Percentiles rank a stretch among this genome's conserved stretches.
Evolutionary conservation across 2,113 vertebrate genomes (phyloP).

Genomic region (Alaudala cheleensis): DNA sequence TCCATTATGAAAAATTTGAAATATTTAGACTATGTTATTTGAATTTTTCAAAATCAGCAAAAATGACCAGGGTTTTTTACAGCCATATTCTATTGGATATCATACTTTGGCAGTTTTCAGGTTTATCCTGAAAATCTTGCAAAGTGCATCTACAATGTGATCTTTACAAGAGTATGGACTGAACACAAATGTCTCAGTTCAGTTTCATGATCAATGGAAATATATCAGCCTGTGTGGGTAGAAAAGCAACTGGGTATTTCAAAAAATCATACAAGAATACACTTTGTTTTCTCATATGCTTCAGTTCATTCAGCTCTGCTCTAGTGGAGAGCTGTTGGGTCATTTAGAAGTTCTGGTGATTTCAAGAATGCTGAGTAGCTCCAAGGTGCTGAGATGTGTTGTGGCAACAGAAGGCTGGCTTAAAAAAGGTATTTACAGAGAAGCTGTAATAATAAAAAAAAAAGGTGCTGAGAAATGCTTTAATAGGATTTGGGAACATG

Average conservation of each 20-base stretch:
- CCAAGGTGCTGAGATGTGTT: neutral
- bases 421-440: neutral
- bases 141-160: neutral
- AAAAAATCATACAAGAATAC: neutral
- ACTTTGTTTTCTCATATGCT: neutral
- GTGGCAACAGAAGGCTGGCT: neutral
- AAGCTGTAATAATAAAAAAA: neutral
- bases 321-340: neutral
- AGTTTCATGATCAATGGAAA: neutral
- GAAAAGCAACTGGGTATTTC: neutral
- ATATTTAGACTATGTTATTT: neutral
- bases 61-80: neutral
- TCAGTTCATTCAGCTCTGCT: neutral
- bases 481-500: neutral
- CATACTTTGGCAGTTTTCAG: neutral
- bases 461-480: neutral
- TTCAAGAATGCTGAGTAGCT: neutral
- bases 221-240: neutral
- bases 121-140: neutral
- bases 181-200: neutral
- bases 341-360: neutral
- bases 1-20: neutral
- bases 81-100: neutral
- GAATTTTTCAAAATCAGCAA: neutral
- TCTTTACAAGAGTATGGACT: neutral